Conservation (phyloP, 64 coral and sea anemone species). For the Anthopleura sola region DNA sequence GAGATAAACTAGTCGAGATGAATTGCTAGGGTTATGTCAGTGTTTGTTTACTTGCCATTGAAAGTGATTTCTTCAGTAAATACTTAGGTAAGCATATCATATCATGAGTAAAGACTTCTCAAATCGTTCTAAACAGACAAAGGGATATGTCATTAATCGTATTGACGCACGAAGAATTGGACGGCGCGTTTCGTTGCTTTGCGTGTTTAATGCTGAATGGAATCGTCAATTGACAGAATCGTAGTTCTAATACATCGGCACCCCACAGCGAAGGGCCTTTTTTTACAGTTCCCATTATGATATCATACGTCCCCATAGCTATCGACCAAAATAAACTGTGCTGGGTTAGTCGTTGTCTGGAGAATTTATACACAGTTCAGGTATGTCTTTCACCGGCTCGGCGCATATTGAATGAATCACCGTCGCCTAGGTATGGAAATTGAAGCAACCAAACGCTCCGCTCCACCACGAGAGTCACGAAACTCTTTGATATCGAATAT, state of each 20-base stretch:
- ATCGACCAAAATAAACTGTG: neutral
- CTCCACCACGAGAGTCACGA: neutral
- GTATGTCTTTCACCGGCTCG: neutral
- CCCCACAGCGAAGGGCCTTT: neutral
- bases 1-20: neutral
- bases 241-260: neutral
- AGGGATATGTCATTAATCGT: neutral
- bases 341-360: neutral
- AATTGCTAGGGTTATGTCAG: slow-evolving; percentile 10
- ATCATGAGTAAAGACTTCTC: neutral
- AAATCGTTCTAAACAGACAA: neutral
- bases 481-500: neutral
- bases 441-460: neutral
- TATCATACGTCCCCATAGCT: slow-evolving; percentile 6
- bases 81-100: slow-evolving; percentile 19
- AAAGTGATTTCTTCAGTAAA: slow-evolving; percentile 10
- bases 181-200: neutral
- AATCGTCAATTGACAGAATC: neutral
- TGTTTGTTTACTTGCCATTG: slow-evolving; percentile 14
- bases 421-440: slow-evolving; percentile 2
- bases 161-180: neutral
- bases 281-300: neutral
- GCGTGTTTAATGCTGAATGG: neutral
- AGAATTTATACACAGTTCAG: neutral
- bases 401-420: slow-evolving; percentile 7